A percentile compares a stretch with the other conserved stretches of the same genome.
Evolutionary conservation across 2,888 invertebrate species (phyloP).

Genomic region (Thymelicus lineola): DNA sequence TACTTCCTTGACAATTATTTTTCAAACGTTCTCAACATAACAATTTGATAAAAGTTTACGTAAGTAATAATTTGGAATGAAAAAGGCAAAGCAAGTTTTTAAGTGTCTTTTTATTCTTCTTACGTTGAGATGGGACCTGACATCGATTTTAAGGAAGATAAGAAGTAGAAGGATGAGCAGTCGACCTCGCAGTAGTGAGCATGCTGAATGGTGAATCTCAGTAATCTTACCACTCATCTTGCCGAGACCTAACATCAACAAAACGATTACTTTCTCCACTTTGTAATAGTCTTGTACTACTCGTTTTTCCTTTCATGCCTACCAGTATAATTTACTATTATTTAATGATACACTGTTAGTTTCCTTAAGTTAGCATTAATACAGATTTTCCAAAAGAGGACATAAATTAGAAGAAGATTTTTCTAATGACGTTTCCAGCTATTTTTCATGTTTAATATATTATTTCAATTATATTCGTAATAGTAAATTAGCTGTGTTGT

Average conservation of each 20-base stretch:
- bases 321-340: neutral
- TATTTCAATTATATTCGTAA: too few relatives aligned
- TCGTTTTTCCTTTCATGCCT: slow-evolving; percentile 2
- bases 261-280: neutral
- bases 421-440: too few relatives aligned
- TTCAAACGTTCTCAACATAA: neutral
- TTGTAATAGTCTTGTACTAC: neutral
- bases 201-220: neutral
- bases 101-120: neutral
- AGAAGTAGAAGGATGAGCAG: neutral
- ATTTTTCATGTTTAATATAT: too few relatives aligned
- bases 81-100: neutral
- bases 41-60: neutral
- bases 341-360: too few relatives aligned
- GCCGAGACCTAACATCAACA: neutral
- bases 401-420: too few relatives aligned
- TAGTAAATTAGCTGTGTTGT: too few relatives aligned
- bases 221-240: neutral
- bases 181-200: neutral
- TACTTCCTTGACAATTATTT: neutral
- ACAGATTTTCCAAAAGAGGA: too few relatives aligned
- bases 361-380: too few relatives aligned
- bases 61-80: neutral
- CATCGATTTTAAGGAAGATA: neutral
- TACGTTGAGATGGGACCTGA: neutral